Evolutionary conservation across 2,888 invertebrate species (phyloP), one percentile per base, ranked within the genome.

Genomic region (Conistra vaccinii): DNA sequence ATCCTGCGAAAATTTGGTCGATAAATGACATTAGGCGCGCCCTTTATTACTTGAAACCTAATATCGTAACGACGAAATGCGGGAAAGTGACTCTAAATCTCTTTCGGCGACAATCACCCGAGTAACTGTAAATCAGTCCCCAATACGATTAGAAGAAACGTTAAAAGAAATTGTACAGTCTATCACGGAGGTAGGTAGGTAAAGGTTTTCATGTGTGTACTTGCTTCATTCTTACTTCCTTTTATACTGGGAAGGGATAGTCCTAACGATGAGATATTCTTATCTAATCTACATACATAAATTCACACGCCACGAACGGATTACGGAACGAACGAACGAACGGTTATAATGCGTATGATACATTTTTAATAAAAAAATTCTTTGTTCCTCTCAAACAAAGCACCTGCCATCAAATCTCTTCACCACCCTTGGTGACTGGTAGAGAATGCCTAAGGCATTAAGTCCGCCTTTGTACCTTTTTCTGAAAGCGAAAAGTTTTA

Each of bases 81-180:
- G 71, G 7, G 23, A 55, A 62, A 62, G 42, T 65, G 35, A 65
- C 71, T 62, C 39, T 77, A 77, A 78, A 78, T 72, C 72, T 77
- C 48, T 51, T 42, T 23, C 23, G 32, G 32, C 26, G 20, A 48
- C 55, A 73, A 73, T 35, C 32, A 73, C 48, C 67, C 17, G 14
- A 65, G 35, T 42, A 29, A 76, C 70, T 58, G n/a, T 77, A 45
- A 72, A 77, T 71, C 73, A 45, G 23, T n/a, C 55, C 17, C 17
- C 12, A 20, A 7, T 26, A 35, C 10, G 32, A 23, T 51, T 51
- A n/a, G 1, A 45, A 4, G 23, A 51, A 73, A 32, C 10, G 20
- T 53, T 32, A 14, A 60, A 69, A 48, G 5, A 65, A 45, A 63
- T n/a, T 12, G n/a, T 62, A 20, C 14, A 26, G 9, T 10, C 58